phyloP scores from a whole-genome alignment of 2,113 vertebrate genomes.

The Mobula hypostoma region DNA sequence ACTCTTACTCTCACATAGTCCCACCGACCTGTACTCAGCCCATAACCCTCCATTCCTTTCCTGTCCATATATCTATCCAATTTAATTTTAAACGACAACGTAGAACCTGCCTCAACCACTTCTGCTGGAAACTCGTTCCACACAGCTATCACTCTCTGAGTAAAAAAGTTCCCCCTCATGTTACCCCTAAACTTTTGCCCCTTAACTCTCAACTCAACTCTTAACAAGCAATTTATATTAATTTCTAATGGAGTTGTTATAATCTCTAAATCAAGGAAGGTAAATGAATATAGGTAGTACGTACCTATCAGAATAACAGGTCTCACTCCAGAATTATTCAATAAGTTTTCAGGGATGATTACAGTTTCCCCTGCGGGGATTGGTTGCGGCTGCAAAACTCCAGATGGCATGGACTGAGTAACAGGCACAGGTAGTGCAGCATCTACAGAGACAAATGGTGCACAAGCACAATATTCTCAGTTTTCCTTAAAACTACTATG shows the following conservation, averaged over 20 bases:
- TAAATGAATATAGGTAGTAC: not conserved
- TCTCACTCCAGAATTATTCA: constrained; percentile 83
- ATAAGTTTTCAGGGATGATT: constrained; percentile 90
- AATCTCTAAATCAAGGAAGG: not conserved
- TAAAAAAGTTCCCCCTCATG: no score
- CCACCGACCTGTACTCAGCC: no score
- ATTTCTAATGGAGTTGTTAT: not conserved
- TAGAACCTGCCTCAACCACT: no score
- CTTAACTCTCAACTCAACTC: not conserved
- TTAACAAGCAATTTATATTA: not conserved
- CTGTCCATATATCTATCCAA: no score
- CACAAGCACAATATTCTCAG: not conserved
- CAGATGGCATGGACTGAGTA: constrained; percentile 68
- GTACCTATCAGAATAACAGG: constrained; percentile 95
- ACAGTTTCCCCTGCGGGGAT: constrained; percentile 86
- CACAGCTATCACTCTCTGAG: no score
- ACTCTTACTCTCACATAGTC: no score
- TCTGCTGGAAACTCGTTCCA: no score
- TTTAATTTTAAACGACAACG: no score
- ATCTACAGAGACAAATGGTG: constrained; percentile 59
- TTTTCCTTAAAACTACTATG: not conserved
- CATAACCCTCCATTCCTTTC: no score
- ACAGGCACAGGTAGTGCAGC: constrained; percentile 66
- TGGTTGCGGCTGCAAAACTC: constrained; percentile 86
- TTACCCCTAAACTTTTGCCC: no score